Base-by-base conservation (phyloP, 1,140 invertebrate species). In the Penaeus japonicus region DNA sequence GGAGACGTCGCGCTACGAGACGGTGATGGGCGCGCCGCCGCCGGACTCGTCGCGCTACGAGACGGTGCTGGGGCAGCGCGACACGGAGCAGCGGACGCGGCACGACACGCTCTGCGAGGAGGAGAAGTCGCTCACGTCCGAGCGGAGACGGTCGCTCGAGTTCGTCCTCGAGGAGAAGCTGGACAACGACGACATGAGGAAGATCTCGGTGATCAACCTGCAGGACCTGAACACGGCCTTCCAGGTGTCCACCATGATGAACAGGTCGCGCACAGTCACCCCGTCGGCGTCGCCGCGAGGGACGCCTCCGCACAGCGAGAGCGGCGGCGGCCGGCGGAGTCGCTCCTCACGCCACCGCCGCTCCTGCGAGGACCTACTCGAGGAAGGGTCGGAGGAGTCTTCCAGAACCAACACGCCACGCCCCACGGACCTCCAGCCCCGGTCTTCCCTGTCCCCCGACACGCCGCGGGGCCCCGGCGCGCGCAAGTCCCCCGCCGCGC, bases 151-250 rank as follows among this genome's bases (percentile, higher is more conserved):
- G 47, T 90, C 90, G 47, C 65, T 90, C 35, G 89, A 90, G 47
- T 90, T 85, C 89, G 75, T 90, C 32, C 79, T 90, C 75, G 89
- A 91, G 70, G 89, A 91, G 30, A 90, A 91, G 84, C 81, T 81
- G n/a, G 87, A 90, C 30, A 84, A 82, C 32, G 91, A 90, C 20
- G 90, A 91, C 39, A 84, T 89, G 65, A 90, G 91, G 54, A 92
- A 92, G 79, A 90, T 91, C 30, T 91, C 91, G 20, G 91, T 92
- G 24, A 92, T 92, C 32, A 91, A 90, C 75, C 39, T 92, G 39
- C 90, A 90, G 57, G 92, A 92, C 85, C 84, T 92, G 32, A 90
- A 90, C 65, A 90, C 92, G 20, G 91, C 90, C 57, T 90, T 90
- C 84, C 90, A 90, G 77, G 89, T 75, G 39, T 89, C 90, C 47